These are phyloP conservation scores for Cyprinodon diabolis DNA, from an alignment of 2,797 vertebrate genomes.

Conservation along the genomic window DNA sequence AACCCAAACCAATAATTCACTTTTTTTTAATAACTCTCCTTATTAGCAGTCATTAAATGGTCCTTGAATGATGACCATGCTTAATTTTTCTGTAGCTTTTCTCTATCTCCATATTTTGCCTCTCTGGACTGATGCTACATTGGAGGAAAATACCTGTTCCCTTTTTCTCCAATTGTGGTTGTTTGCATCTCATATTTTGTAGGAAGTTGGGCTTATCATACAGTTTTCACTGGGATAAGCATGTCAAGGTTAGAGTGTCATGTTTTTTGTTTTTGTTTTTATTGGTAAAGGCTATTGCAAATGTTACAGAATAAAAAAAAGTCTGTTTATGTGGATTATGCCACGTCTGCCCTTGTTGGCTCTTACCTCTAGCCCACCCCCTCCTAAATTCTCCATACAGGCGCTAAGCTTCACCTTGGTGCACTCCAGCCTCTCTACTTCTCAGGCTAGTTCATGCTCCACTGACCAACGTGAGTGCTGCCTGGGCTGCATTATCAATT, in stretches of 20 bases:
- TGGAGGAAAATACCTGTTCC: conserved; percentile 18
- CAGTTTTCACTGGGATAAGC: conserved; percentile 11
- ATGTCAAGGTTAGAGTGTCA: conserved; percentile 29
- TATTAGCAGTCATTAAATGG: conserved; percentile 50
- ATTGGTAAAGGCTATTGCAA: conserved; percentile 23
- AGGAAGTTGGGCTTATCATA: background rate
- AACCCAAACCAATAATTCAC: conserved; percentile 58
- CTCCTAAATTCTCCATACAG: conserved; percentile 44
- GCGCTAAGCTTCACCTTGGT: conserved; percentile 64
- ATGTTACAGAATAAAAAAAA: conserved; percentile 45
- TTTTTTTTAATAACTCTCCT: conserved; percentile 46
- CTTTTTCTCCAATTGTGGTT: background rate
- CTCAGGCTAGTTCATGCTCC: conserved; percentile 74
- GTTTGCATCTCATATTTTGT: conserved; percentile 9
- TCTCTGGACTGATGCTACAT: conserved; percentile 9
- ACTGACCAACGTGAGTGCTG: conserved; percentile 70
- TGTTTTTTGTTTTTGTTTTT: conserved; percentile 30
- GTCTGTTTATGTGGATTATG: conserved; percentile 53
- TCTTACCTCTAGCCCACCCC: conserved; percentile 34
- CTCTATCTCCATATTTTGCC: conserved; percentile 2
- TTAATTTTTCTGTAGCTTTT: conserved; percentile 33
- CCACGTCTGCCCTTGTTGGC: conserved; percentile 42
- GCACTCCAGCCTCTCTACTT: conserved; percentile 66
- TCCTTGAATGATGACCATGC: conserved; percentile 29
- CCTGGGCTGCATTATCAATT: conserved; percentile 80